Evolutionary conservation across 2,888 invertebrate genomes (phyloP).

Genomic region (Drosophila greeni): DNA sequence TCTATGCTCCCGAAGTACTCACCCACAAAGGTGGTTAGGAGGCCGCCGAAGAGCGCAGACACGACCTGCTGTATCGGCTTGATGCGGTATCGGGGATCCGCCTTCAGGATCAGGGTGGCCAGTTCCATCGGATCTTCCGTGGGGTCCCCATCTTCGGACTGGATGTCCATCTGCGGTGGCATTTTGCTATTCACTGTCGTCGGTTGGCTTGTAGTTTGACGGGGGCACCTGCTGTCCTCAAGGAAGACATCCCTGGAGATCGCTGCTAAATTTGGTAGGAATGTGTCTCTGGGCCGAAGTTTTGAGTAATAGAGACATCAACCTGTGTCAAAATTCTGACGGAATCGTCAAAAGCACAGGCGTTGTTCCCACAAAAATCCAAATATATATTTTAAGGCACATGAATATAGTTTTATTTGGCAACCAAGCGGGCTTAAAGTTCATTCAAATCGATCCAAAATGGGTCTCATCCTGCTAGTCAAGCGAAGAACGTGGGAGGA

Average conservation of each 20-base stretch:
- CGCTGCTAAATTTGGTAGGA: constrained; percentile 14
- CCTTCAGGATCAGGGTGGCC: constrained; percentile 69
- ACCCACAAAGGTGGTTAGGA: constrained; percentile 92
- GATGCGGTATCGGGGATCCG: constrained; percentile 86
- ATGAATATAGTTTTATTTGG: constrained; percentile 6
- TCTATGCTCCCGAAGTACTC: constrained; percentile 68
- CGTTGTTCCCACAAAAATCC: not conserved
- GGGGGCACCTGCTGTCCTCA: constrained; percentile 1
- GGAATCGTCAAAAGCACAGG: not conserved
- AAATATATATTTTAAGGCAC: not conserved
- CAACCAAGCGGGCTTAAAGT: not conserved
- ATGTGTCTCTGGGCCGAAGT: not conserved
- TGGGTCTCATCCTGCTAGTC: not conserved
- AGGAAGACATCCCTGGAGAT: constrained; percentile 20
- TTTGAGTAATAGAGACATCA: not conserved
- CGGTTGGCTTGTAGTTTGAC: constrained; percentile 4
- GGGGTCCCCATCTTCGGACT: not conserved
- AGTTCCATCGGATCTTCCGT: constrained; percentile 36
- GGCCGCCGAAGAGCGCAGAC: constrained; percentile 84
- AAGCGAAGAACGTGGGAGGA: not conserved
- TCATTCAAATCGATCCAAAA: not conserved
- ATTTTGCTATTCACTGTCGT: constrained; percentile 28
- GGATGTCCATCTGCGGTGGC: constrained; percentile 29
- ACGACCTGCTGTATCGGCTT: constrained; percentile 71
- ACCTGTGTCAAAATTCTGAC: not conserved